A percentile compares a stretch with the other conserved stretches of the same genome.
Conservation (phyloP, 2,888 invertebrate species). For the Caenorhabditis plicata region DNA sequence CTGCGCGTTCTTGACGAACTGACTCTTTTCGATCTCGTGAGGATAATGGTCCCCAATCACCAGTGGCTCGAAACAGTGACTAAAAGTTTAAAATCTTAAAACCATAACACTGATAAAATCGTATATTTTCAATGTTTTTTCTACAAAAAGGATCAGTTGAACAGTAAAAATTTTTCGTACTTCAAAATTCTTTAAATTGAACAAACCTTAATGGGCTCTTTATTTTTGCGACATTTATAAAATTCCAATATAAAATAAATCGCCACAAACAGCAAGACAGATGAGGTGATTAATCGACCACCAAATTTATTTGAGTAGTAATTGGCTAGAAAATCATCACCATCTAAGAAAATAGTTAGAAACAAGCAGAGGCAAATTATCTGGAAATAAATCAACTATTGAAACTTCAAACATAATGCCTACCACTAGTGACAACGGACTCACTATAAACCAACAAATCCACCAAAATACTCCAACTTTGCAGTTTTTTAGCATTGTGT, state of each 20-base stretch:
- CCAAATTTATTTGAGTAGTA: not conserved
- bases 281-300: slow-evolving; percentile 14
- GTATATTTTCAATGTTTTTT: no score
- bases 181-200: not conserved
- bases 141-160: slow-evolving; percentile 1
- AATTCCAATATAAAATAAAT: slow-evolving; percentile 21
- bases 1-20: slow-evolving; percentile 12
- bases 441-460: slow-evolving; percentile 26
- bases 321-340: not conserved
- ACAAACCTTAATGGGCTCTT: slow-evolving; percentile 21
- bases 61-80: slow-evolving; percentile 16
- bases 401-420: not conserved
- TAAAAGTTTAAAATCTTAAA: not conserved
- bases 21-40: slow-evolving; percentile 11
- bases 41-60: slow-evolving; percentile 30
- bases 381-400: not conserved
- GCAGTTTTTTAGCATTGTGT: slow-evolving; percentile 21
- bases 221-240: slow-evolving; percentile 17
- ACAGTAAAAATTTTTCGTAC: no score
- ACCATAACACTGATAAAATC: no score
- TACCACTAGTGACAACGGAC: slow-evolving; percentile 7
- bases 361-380: not conserved
- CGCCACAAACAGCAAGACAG: slow-evolving; percentile 12
- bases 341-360: slow-evolving; percentile 3
- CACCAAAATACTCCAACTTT: slow-evolving; percentile 29